Base-by-base conservation (phyloP, 2,113 vertebrate genomes). In the Cavia porcellus region DNA sequence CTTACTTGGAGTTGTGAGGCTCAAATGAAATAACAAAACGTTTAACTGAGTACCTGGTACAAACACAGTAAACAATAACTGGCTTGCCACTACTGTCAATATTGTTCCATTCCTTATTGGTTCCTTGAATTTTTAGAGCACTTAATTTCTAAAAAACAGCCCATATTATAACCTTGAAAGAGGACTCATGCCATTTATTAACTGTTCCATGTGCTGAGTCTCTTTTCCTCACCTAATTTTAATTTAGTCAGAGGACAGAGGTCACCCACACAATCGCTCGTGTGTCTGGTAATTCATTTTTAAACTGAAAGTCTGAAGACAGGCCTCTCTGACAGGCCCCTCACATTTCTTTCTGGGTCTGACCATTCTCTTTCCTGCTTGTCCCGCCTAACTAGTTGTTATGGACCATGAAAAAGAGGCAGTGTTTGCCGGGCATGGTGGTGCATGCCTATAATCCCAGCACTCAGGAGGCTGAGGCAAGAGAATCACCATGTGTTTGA, bases 241-340 rank as follows among this genome's bases (percentile, higher is more conserved):
- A 32, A 66, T 10, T 75, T 61, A 66, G 12, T 3, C 35, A 24
- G 20, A 87, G 62, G 68, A 87, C 32, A 90, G 62, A 86, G 45
- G 22, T 64, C 13, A 12, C 12, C 19, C 38, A 89, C 0, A 89
- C 0, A 12, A 4, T 24, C 45, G 35, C 45, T 81, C 8, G 0
- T 10, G 22, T 50, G 79, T 61, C 55, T 81, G 55, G 24, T 1
- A 32, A 92, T 30, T 66, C 42, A 68, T 8, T 50, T 68, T 79
- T 52, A 81, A 62, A 68, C 30, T 35, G 13, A 84, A 80, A 62
- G 86, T n/a, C 22, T 17, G 80, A 55, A 22, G 42, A 42, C 5
- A 1, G 30, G 11, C 30, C 25, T 59, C 66, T 47, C 7, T 2
- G 3, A 45, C 47, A 42, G 9, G 22, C 17, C 7, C 7, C 10